Conservation (phyloP, 2,888 invertebrate genomes). For the Cheilosia impressa region DNA sequence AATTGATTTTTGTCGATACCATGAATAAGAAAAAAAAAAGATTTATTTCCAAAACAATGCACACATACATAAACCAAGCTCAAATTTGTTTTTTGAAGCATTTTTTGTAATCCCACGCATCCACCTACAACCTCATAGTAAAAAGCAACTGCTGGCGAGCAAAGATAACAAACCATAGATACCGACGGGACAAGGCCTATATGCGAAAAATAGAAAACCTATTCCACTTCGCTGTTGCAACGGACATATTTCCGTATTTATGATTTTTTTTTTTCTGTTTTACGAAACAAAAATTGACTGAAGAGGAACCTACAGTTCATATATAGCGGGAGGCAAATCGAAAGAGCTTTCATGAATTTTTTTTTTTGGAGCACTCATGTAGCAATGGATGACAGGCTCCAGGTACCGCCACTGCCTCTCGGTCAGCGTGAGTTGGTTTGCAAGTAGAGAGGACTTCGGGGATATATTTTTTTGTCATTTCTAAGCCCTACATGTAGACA, state of each 20-base stretch:
- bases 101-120: too few relatives aligned
- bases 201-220: not conserved
- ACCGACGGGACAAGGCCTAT: not conserved
- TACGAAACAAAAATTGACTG: slow-evolving; percentile 11
- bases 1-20: too few relatives aligned
- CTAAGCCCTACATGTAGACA: slow-evolving; percentile 6
- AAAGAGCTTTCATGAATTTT: not conserved
- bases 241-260: slow-evolving; percentile 37
- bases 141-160: not conserved
- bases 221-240: too few relatives aligned
- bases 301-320: not conserved
- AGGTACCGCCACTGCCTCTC: slow-evolving; percentile 13
- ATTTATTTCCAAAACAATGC: too few relatives aligned
- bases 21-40: too few relatives aligned
- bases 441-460: slow-evolving; percentile 14
- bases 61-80: too few relatives aligned
- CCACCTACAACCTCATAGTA: too few relatives aligned
- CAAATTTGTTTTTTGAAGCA: too few relatives aligned
- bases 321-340: not conserved
- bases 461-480: not conserved
- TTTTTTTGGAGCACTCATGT: slow-evolving; percentile 19
- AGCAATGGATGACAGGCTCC: slow-evolving; percentile 21
- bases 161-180: slow-evolving; percentile 36
- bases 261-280: not conserved
- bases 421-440: slow-evolving; percentile 21